phyloP scores from a whole-genome alignment of 2,888 invertebrate species.

The Atethmia centrago region DNA sequence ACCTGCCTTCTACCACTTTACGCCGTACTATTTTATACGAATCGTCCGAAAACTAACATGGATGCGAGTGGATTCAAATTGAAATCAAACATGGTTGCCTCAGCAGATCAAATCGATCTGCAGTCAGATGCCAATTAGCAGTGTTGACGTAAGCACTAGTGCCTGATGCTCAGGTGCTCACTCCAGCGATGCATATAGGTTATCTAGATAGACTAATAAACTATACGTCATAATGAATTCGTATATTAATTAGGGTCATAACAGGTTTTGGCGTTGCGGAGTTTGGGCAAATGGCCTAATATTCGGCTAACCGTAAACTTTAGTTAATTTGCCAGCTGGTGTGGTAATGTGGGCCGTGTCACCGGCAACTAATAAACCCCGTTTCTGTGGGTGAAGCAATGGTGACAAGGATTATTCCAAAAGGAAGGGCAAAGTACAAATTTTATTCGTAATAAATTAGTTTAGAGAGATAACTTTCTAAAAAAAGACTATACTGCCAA shows the following conservation, averaged over 20 bases:
- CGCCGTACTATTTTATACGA: constrained; percentile 30
- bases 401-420: neutral
- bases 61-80: constrained; percentile 67
- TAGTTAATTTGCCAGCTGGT: constrained; percentile 30
- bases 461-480: neutral
- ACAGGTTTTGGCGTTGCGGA: neutral
- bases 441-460: neutral
- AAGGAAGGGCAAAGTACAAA: neutral
- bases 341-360: constrained; percentile 12
- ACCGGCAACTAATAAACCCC: constrained; percentile 4
- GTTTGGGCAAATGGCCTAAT: constrained; percentile 16
- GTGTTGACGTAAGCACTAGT: constrained; percentile 68
- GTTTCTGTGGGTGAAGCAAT: neutral
- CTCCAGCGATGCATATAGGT: constrained; percentile 52
- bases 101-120: constrained; percentile 69
- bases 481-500: neutral
- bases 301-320: constrained; percentile 33
- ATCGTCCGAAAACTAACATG: constrained; percentile 48
- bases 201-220: constrained; percentile 49
- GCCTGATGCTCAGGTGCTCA: constrained; percentile 64
- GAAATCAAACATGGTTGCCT: constrained; percentile 69
- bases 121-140: constrained; percentile 74
- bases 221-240: constrained; percentile 34
- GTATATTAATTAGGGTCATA: constrained; percentile 25
- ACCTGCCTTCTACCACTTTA: constrained; percentile 32